Conservation (phyloP, 1,140 invertebrate genomes). For the Parapsyche elsis region DNA sequence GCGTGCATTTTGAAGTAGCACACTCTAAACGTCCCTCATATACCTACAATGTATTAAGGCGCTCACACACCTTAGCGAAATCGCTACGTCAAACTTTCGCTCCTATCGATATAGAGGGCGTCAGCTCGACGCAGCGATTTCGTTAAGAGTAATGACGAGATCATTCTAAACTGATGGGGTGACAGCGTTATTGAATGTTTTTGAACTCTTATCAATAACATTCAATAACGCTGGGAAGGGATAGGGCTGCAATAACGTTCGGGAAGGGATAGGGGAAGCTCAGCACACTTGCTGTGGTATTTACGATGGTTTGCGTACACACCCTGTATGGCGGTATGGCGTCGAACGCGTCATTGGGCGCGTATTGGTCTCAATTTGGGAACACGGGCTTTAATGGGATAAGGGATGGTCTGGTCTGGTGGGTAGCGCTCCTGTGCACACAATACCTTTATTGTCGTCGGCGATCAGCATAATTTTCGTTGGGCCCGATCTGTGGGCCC, state of each 20-base stretch:
- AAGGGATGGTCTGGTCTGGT: conserved; percentile 29
- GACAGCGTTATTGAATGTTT: no score
- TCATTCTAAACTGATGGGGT: no score
- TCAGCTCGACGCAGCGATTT: no score
- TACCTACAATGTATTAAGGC: no score
- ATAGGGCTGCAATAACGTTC: neutral
- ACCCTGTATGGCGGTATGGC: neutral
- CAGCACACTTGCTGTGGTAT: neutral
- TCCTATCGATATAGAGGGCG: no score
- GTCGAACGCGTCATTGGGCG: conserved; percentile 44
- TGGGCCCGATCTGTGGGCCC: conserved; percentile 35
- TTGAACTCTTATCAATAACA: no score
- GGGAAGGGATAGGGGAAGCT: neutral
- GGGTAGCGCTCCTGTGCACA: conserved; percentile 35
- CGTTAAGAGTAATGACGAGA: no score
- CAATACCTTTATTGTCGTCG: conserved; percentile 56
- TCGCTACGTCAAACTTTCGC: no score
- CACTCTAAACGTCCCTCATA: no score
- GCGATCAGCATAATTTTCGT: conserved; percentile 56
- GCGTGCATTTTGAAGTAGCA: no score
- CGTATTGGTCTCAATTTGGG: conserved; percentile 43
- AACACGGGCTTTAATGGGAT: conserved; percentile 38
- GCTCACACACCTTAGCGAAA: no score
- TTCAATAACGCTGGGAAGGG: no score
- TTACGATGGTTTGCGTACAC: neutral